These are phyloP conservation scores for Loriculus beryllinus DNA, from an alignment of 2,797 vertebrate species.

Conservation along the genomic window DNA sequence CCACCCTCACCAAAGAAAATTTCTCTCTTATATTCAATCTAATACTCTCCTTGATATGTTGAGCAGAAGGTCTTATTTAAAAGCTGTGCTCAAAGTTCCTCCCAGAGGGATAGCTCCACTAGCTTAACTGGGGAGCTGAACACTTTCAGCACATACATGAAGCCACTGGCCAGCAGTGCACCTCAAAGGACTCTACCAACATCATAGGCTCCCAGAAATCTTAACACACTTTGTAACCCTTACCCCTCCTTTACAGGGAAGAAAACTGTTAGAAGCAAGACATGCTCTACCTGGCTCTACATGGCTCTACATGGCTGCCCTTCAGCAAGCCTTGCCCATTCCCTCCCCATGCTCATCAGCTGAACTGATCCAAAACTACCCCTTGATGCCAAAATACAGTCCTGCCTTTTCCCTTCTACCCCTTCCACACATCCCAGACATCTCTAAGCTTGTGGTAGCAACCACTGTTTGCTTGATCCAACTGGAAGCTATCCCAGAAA, in stretches of 20 bases:
- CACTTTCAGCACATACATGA: fast-evolving
- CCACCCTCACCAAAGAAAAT: not conserved
- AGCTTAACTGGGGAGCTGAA: not conserved
- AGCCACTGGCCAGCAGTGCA: not conserved
- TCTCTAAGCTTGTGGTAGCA: not conserved
- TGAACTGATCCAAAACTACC: not conserved
- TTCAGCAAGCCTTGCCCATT: not conserved
- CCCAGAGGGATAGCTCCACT: not conserved
- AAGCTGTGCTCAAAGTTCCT: not conserved
- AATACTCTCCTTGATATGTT: not conserved
- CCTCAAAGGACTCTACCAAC: not conserved
- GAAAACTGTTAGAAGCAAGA: not conserved
- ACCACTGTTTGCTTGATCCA: not conserved
- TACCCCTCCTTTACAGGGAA: not conserved
- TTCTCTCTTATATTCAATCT: not conserved
- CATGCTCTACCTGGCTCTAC: no score
- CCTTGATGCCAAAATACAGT: not conserved
- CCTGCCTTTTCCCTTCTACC: not conserved
- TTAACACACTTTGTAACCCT: not conserved
- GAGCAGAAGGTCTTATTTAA: not conserved
- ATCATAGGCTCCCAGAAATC: not conserved
- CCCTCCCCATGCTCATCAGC: not conserved
- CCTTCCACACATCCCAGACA: not conserved
- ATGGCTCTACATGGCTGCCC: not conserved
- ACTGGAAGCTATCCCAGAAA: not conserved